Evolutionary conservation across 2,797 vertebrate species (phyloP).

Genomic region (Gymnoscopelus microlampas): DNA sequence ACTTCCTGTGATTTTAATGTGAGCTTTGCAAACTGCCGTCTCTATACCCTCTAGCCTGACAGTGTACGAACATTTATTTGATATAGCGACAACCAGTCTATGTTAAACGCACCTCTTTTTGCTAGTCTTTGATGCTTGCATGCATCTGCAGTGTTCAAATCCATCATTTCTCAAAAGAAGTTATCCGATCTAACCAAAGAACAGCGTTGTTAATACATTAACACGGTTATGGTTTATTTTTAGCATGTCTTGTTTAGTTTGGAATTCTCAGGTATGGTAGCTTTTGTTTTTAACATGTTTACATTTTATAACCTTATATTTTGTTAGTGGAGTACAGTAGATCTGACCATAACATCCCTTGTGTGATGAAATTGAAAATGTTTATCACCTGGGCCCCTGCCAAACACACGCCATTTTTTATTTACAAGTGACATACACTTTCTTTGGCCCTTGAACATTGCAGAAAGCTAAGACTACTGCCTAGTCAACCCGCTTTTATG

Average conservation of each 20-base stretch:
- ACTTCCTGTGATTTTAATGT: slow-evolving; percentile 54
- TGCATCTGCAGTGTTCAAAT: slow-evolving; percentile 21
- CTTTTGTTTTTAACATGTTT: slow-evolving; percentile 33
- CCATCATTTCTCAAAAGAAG: slow-evolving; percentile 38
- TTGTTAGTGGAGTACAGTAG: neutral
- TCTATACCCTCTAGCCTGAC: slow-evolving; percentile 40
- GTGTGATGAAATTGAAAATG: slow-evolving; percentile 21
- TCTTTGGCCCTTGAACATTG: slow-evolving; percentile 50
- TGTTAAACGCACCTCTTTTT: neutral
- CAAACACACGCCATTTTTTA: slow-evolving; percentile 23
- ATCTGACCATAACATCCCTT: neutral
- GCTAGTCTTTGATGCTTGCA: slow-evolving; percentile 4
- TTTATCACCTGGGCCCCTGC: slow-evolving; percentile 18
- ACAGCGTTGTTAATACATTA: slow-evolving; percentile 55
- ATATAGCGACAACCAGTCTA: slow-evolving; percentile 28
- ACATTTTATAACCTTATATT: slow-evolving; percentile 7
- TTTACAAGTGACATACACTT: slow-evolving; percentile 21
- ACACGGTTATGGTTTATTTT: slow-evolving; percentile 40
- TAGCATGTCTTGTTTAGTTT: slow-evolving; percentile 53
- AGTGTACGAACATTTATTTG: slow-evolving; percentile 39
- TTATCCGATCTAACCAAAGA: slow-evolving; percentile 84
- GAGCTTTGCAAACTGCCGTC: slow-evolving; percentile 65
- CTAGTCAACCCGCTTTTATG: slow-evolving; percentile 31
- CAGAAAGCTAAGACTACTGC: slow-evolving; percentile 69
- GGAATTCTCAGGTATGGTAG: slow-evolving; percentile 75